Evolutionary conservation across 2,888 invertebrate genomes (phyloP), one percentile per base, ranked within the genome.

Genomic region (Allolobophora icterica): DNA sequence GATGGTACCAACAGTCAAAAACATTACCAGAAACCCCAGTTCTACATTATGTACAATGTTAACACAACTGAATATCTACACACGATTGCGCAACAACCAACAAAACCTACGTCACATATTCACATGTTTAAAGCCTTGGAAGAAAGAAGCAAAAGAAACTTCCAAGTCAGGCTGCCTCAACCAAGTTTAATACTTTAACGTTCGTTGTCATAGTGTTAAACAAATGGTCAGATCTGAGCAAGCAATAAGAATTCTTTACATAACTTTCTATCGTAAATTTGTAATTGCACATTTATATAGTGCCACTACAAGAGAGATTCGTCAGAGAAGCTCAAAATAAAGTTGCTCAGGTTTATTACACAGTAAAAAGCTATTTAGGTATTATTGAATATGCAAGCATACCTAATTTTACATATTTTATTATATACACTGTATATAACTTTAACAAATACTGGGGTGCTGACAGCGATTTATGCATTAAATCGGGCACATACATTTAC

Each of bases 11-110:
- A 71, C 11, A n/a, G 52, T 52, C 19, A 52, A 52, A 71, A 30
- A 71, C 6, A n/a, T n/a, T n/a, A 71, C 71, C 71, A 71, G 30
- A 71, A 30, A n/a, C 71, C 71, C 30, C 71, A 71, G n/a, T n/a
- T n/a, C 71, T 71, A 71, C n/a, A 71, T 71, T n/a, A 71, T 71
- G 71, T 71, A 71, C 71, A 71, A 71, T n/a, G 8, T 71, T n/a
- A n/a, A 71, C 71, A 71, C 30, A n/a, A n/a, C 8, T n/a, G 8
- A 58, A 30, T 58, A 58, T 4, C 58, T 58, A 30, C 30, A 30
- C 58, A 58, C 58, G 58, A 71, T 71, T 71, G 71, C 30, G 30
- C 71, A 71, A n/a, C 17, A 17, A 71, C 71, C 71, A 71, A 71
- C n/a, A 71, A 71, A 71, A 24, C 71, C n/a, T 71, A 30, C 4